phyloP scores from a whole-genome alignment of 1,140 invertebrate genomes.

The Neodiprion pinetum region DNA sequence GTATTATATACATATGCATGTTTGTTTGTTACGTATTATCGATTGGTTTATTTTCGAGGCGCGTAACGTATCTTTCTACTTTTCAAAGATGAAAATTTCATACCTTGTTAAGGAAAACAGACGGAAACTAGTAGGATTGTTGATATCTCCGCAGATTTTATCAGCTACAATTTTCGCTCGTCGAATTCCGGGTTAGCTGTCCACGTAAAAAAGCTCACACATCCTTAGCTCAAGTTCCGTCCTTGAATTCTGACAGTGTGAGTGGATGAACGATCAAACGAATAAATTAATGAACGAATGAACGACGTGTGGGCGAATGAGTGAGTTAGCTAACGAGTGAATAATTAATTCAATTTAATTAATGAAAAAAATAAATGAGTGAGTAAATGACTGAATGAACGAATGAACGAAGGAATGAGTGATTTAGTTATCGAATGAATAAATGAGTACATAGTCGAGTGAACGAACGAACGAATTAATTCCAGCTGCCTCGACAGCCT shows the following conservation, averaged over 20 bases:
- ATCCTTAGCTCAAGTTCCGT: constrained; percentile 96
- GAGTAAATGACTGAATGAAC: no score
- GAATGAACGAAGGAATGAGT: no score
- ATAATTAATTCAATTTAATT: no score
- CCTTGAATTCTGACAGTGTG: constrained; percentile 69
- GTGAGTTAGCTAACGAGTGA: no score
- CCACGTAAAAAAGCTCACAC: constrained; percentile 93
- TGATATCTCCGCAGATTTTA: constrained; percentile 77
- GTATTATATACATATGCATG: no score
- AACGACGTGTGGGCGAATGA: no score
- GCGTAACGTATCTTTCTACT: constrained; percentile 10
- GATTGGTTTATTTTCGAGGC: constrained; percentile 5
- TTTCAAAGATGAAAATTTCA: constrained; percentile 19
- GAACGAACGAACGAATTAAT: no score
- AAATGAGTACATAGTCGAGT: no score
- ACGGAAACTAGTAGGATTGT: constrained; percentile 55
- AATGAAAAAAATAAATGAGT: not conserved
- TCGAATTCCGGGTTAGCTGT: constrained; percentile 90
- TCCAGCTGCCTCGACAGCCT: constrained; percentile 71
- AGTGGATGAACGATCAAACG: no score
- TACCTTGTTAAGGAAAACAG: not conserved
- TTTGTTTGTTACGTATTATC: no score
- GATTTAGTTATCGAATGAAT: no score
- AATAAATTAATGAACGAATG: no score
- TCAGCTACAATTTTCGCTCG: constrained; percentile 79